A percentile compares a stretch with the other conserved stretches of the same genome.
Conservation (phyloP, 2,113 vertebrate genomes). For the Columbina picui region DNA sequence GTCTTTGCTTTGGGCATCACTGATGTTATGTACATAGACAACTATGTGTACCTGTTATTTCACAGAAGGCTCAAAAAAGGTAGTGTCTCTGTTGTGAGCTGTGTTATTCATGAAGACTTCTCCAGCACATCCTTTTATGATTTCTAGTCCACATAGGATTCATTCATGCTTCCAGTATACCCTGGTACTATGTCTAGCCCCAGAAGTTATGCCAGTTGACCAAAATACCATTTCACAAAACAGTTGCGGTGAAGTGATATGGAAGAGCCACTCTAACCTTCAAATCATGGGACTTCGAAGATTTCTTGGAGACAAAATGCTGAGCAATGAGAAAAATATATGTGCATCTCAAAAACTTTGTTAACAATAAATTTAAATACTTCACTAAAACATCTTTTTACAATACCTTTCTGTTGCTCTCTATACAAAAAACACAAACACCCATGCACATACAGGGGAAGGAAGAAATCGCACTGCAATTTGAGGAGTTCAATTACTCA, state of each 20-base stretch:
- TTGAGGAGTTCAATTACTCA: background rate
- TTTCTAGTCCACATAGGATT: background rate
- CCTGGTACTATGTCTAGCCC: background rate
- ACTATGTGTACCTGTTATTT: slow-evolving; percentile 28
- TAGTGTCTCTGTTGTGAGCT: background rate
- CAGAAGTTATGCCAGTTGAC: background rate
- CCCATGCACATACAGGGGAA: background rate
- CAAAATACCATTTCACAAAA: background rate
- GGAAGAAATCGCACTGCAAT: background rate
- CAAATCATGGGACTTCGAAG: background rate
- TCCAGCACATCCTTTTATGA: background rate
- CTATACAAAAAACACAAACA: background rate
- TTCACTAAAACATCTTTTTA: background rate
- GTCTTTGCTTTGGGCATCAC: background rate
- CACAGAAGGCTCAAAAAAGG: background rate
- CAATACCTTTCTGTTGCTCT: background rate
- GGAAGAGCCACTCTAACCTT: background rate
- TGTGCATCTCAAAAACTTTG: background rate
- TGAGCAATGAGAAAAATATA: background rate
- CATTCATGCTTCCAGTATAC: background rate
- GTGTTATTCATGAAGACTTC: background rate
- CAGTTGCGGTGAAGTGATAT: background rate
- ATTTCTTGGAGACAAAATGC: background rate
- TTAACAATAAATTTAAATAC: background rate
- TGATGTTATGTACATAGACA: background rate